phyloP scores from a whole-genome alignment of 2,888 invertebrate genomes.

The Latrodectus elegans region DNA sequence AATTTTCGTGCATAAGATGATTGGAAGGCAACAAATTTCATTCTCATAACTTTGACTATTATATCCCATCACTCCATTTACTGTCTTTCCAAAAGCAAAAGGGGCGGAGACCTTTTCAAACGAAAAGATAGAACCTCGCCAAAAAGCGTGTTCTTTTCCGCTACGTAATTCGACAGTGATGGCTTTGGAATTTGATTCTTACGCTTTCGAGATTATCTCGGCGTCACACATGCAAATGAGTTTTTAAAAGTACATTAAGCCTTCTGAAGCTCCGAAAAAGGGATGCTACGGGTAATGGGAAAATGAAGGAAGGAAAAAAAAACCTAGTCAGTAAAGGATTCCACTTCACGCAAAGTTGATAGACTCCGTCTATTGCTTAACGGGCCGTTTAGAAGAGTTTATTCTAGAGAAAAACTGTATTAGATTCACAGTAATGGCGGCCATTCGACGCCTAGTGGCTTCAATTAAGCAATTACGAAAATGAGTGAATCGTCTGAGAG shows the following conservation, averaged over 20 bases:
- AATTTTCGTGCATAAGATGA: background rate
- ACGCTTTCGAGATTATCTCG: conserved; percentile 41
- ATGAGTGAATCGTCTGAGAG: background rate
- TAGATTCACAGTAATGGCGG: background rate
- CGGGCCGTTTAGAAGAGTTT: background rate
- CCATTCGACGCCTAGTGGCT: conserved; percentile 21
- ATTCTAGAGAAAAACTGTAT: background rate
- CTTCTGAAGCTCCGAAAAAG: background rate
- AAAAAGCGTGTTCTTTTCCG: conserved; percentile 4
- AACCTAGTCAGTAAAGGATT: background rate
- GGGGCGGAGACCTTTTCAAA: background rate
- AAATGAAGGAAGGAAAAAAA: background rate
- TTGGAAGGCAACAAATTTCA: background rate
- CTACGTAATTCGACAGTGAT: conserved; percentile 54
- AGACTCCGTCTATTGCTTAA: background rate
- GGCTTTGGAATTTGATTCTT: conserved; percentile 55
- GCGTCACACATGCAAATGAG: conserved; percentile 52
- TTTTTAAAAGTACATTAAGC: conserved; percentile 54
- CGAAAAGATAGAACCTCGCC: background rate
- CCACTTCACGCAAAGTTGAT: conserved; percentile 6
- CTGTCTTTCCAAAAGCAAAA: background rate
- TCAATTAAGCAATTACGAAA: conserved; percentile 44
- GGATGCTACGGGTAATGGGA: background rate
- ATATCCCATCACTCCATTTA: background rate
- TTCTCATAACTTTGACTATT: background rate